Evolutionary conservation across 2,797 vertebrate species (phyloP).

Genomic region (Aphelocoma californica): DNA sequence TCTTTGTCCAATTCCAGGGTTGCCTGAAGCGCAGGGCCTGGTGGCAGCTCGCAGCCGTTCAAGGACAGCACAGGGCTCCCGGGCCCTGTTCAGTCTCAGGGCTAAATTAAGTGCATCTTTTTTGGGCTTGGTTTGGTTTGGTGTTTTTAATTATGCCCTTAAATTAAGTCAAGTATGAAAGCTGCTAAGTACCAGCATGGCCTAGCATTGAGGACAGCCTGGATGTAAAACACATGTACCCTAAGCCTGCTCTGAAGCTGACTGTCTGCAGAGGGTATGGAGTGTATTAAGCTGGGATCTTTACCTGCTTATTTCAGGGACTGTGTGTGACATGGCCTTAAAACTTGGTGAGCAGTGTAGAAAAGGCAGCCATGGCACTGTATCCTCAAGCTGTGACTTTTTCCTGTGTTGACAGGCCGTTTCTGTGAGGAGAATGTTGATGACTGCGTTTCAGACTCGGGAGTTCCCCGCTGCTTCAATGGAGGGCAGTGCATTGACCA

Average conservation of each 20-base stretch:
- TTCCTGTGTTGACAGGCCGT: constrained; percentile 28
- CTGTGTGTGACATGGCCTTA: background rate
- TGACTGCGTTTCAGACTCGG: constrained; percentile 58
- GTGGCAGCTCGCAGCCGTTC: background rate
- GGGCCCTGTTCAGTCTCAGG: background rate
- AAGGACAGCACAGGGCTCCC: background rate
- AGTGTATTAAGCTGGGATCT: background rate
- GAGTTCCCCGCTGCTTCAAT: constrained; percentile 74
- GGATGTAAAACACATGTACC: background rate
- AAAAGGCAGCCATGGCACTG: rapidly evolving
- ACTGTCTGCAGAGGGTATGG: background rate
- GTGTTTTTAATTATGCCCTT: constrained; percentile 18
- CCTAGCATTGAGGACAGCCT: background rate
- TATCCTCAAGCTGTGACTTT: background rate
- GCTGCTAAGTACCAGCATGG: background rate
- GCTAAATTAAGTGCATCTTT: background rate
- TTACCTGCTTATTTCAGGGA: background rate
- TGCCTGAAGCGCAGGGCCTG: background rate
- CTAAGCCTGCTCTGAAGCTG: background rate
- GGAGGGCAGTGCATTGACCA: constrained; percentile 85
- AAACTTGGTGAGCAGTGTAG: background rate
- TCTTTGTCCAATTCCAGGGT: background rate
- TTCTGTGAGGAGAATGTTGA: constrained; percentile 77
- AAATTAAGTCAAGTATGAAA: background rate
- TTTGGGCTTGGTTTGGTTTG: background rate